phyloP scores from a whole-genome alignment of 2,113 vertebrate species.

The Corythornis cristatus region DNA sequence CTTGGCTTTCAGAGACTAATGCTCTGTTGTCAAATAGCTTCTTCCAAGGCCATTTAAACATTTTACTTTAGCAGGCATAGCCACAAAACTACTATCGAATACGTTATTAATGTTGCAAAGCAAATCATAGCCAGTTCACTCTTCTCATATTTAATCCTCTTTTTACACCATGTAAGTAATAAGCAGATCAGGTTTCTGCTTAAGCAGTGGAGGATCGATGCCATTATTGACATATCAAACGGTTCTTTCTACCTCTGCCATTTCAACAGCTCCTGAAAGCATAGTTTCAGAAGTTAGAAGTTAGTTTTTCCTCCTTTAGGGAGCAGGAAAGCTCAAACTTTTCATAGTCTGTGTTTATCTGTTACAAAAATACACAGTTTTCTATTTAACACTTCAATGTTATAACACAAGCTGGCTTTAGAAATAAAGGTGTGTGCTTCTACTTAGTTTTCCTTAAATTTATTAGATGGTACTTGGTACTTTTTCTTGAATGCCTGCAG shows the following conservation, averaged over 20 bases:
- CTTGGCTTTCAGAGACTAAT: neutral
- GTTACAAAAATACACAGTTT: neutral
- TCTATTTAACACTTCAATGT: neutral
- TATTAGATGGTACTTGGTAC: neutral
- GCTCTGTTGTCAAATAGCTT: neutral
- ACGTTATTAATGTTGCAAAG: conserved; percentile 19
- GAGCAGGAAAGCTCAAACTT: neutral
- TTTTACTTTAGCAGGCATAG: neutral
- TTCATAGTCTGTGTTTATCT: neutral
- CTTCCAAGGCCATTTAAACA: neutral
- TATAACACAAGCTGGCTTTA: neutral
- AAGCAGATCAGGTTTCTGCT: conserved; percentile 12
- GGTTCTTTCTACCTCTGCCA: neutral
- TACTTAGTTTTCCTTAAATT: neutral
- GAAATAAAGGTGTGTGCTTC: neutral
- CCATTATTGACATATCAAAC: neutral
- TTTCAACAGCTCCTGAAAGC: neutral
- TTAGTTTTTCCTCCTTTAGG: neutral
- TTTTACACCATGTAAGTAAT: neutral
- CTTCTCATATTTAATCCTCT: conserved; percentile 25
- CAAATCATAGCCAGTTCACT: neutral
- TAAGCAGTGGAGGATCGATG: neutral
- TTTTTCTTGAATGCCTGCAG: neutral
- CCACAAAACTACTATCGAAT: neutral
- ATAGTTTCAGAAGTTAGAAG: neutral